These are phyloP conservation scores for Microplitis demolitor DNA, from an alignment of 1,140 invertebrate species.

Conservation along the genomic window DNA sequence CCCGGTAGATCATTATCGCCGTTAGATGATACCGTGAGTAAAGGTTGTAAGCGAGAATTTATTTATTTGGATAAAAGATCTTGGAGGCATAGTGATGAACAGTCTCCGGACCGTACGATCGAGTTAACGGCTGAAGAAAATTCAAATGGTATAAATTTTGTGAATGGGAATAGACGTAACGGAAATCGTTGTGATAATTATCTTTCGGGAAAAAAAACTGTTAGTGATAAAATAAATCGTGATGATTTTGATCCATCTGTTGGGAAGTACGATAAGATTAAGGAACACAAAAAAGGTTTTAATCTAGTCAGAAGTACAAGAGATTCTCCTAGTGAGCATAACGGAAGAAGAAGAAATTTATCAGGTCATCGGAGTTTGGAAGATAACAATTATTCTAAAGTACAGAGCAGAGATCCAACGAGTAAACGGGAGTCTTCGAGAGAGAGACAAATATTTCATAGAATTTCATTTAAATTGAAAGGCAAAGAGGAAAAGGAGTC, in stretches of 20 bases:
- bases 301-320: conserved; percentile 33
- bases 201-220: conserved; percentile 25
- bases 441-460: conserved; percentile 15
- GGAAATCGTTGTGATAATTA: conserved; percentile 19
- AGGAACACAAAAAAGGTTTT: conserved; percentile 29
- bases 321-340: conserved; percentile 35
- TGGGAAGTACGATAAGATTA: conserved; percentile 29
- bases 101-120: conserved; percentile 7
- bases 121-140: neutral
- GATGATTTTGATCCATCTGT: conserved; percentile 42
- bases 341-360: conserved; percentile 36
- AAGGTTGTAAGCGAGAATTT: conserved; percentile 3
- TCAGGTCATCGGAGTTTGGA: conserved; percentile 30
- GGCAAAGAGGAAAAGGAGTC: conserved; percentile 19
- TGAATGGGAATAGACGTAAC: neutral
- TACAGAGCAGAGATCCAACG: neutral
- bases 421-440: neutral
- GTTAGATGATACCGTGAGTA: neutral
- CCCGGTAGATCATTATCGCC: conserved; percentile 2
- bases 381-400: neutral
- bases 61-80: conserved; percentile 14
- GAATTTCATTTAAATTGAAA: conserved; percentile 31
- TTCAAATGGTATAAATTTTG: neutral
- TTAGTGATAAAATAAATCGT: conserved; percentile 33
- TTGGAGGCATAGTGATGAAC: neutral